These are phyloP conservation scores for Tapera naevia DNA, from an alignment of 2,797 vertebrate species.

Conservation along the genomic window DNA sequence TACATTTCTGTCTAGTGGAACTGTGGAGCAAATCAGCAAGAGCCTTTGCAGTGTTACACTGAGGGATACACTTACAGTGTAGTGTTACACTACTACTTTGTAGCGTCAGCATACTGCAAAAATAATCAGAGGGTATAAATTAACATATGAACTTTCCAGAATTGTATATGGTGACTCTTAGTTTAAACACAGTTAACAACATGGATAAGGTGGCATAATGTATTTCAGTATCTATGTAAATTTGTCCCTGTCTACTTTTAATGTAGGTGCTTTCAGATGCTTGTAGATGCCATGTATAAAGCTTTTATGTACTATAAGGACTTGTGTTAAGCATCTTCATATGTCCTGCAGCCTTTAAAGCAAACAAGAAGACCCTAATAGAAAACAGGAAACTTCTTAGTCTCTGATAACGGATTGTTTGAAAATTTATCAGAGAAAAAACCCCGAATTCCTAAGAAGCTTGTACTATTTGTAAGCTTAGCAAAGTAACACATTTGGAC, in stretches of 20 bases:
- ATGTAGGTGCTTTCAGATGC: not conserved
- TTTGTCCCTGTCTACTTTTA: not conserved
- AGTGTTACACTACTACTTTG: not conserved
- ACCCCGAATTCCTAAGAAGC: not conserved
- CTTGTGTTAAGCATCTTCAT: not conserved
- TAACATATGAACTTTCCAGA: not conserved
- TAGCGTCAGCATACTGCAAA: not conserved
- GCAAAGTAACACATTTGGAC: not conserved
- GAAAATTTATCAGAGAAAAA: not conserved
- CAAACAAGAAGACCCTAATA: not conserved
- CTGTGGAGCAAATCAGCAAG: not conserved
- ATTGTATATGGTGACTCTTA: not conserved
- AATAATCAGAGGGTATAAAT: not conserved
- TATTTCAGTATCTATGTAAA: not conserved
- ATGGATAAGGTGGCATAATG: not conserved
- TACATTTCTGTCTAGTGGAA: not conserved
- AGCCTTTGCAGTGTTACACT: not conserved
- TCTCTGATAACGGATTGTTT: not conserved
- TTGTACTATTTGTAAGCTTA: not conserved
- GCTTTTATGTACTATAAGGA: not conserved
- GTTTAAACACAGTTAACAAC: not conserved
- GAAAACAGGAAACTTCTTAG: not conserved
- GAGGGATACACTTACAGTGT: not conserved
- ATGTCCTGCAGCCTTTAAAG: not conserved
- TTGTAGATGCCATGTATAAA: not conserved